A percentile compares a stretch with the other conserved stretches of the same genome.
phyloP scores from a whole-genome alignment of 2,797 vertebrate genomes.

The Gambusia yucatana region DNA sequence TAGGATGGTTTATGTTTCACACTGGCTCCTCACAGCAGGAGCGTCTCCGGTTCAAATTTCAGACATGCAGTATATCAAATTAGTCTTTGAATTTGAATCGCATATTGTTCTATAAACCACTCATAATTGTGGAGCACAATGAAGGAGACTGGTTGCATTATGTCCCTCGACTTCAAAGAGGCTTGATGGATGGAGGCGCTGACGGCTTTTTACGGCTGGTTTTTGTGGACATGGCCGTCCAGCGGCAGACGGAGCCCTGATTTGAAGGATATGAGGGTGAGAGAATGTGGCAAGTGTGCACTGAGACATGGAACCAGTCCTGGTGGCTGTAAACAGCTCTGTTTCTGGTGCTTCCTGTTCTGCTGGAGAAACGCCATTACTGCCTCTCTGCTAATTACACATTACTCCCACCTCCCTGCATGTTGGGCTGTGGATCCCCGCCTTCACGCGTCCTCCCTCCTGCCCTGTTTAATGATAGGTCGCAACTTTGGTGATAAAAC shows the following conservation, averaged over 20 bases:
- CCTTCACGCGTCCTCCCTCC: slow-evolving; percentile 29
- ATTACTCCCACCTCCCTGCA: slow-evolving; percentile 33
- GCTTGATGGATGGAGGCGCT: slow-evolving; percentile 43
- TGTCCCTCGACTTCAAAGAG: slow-evolving; percentile 64
- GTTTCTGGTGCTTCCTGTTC: slow-evolving; percentile 74
- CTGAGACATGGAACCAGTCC: slow-evolving; percentile 44
- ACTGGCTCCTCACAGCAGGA: neutral
- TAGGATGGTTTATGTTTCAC: neutral
- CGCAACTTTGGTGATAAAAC: slow-evolving; percentile 63
- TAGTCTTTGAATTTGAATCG: neutral
- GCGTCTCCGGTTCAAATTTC: neutral
- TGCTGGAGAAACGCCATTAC: slow-evolving; percentile 71
- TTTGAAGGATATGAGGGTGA: slow-evolving; percentile 65
- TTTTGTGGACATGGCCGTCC: slow-evolving; percentile 70
- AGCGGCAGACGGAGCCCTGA: slow-evolving; percentile 46
- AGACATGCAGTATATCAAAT: neutral
- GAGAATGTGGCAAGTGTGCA: slow-evolving; percentile 68
- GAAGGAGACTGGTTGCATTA: slow-evolving; percentile 43
- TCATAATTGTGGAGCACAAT: slow-evolving; percentile 57
- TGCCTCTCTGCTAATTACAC: slow-evolving; percentile 75
- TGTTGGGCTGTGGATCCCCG: slow-evolving; percentile 45
- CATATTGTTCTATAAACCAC: slow-evolving; percentile 30
- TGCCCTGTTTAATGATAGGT: slow-evolving; percentile 57
- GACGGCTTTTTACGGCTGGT: slow-evolving; percentile 70
- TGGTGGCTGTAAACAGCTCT: slow-evolving; percentile 59